These are phyloP conservation scores for Nycticorax nycticorax DNA, from an alignment of 2,113 vertebrate species.

Conservation along the genomic window DNA sequence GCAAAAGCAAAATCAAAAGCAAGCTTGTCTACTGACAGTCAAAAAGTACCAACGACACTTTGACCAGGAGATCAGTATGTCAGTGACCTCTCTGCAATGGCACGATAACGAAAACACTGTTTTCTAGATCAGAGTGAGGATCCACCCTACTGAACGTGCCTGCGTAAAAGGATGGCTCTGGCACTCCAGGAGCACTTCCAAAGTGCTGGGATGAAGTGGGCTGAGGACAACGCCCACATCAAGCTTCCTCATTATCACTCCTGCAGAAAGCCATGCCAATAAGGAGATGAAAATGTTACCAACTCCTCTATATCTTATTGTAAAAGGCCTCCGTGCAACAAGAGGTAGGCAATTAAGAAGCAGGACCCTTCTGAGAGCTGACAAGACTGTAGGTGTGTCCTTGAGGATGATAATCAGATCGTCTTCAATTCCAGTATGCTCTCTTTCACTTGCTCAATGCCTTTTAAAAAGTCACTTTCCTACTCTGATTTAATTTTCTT, in stretches of 20 bases:
- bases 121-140: not conserved
- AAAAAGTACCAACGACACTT: not conserved
- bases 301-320: not conserved
- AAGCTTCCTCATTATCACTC: not conserved
- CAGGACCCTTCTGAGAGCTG: not conserved
- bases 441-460: not conserved
- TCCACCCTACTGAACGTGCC: not conserved
- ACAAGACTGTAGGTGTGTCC: not conserved
- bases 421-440: not conserved
- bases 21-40: not conserved
- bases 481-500: not conserved
- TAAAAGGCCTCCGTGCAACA: not conserved
- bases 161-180: not conserved
- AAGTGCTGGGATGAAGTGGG: not conserved
- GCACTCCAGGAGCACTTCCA: not conserved
- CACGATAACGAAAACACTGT: not conserved
- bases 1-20: not conserved
- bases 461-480: not conserved
- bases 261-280: not conserved
- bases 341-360: not conserved
- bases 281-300: not conserved
- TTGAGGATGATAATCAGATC: not conserved
- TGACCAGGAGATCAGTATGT: not conserved
- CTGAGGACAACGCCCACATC: not conserved
- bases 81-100: not conserved